Conservation (phyloP, 1,140 invertebrate genomes). For the Anagrus nilaparvatae region DNA sequence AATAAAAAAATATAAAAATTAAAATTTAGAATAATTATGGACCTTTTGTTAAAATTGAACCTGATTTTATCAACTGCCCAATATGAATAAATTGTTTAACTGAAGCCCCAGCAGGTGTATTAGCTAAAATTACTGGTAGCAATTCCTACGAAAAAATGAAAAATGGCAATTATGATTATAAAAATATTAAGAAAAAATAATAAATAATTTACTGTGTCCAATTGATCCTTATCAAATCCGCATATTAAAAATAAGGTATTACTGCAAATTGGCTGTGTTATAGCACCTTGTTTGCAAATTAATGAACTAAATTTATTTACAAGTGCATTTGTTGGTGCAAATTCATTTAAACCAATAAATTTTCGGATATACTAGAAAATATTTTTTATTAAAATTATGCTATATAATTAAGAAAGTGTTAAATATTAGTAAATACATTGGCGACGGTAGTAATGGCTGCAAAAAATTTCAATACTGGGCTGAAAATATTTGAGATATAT, state of each 20-base stretch:
- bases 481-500: slow-evolving; percentile 18
- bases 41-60: slow-evolving; percentile 28
- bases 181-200: slow-evolving; percentile 1
- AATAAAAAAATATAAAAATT: too few species aligned
- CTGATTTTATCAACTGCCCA: slow-evolving; percentile 47
- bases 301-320: slow-evolving; percentile 40
- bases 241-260: slow-evolving; percentile 58
- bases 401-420: too few species aligned
- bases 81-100: slow-evolving; percentile 62
- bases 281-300: slow-evolving; percentile 42
- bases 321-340: slow-evolving; percentile 44
- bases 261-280: slow-evolving; percentile 45
- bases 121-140: slow-evolving; percentile 57
- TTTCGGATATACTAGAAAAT: slow-evolving; percentile 20
- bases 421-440: slow-evolving; percentile 8
- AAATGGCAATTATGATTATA: slow-evolving; percentile 3
- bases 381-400: too few species aligned
- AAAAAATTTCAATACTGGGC: slow-evolving; percentile 10
- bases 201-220: slow-evolving; percentile 33
- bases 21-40: too few species aligned
- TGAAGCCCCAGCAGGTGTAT: slow-evolving; percentile 68
- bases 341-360: slow-evolving; percentile 43
- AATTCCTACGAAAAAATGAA: slow-evolving; percentile 42
- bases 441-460: slow-evolving; percentile 1
- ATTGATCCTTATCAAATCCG: slow-evolving; percentile 45